These are phyloP conservation scores for Caretta caretta DNA, from an alignment of 2,113 vertebrate species.

Conservation along the genomic window DNA sequence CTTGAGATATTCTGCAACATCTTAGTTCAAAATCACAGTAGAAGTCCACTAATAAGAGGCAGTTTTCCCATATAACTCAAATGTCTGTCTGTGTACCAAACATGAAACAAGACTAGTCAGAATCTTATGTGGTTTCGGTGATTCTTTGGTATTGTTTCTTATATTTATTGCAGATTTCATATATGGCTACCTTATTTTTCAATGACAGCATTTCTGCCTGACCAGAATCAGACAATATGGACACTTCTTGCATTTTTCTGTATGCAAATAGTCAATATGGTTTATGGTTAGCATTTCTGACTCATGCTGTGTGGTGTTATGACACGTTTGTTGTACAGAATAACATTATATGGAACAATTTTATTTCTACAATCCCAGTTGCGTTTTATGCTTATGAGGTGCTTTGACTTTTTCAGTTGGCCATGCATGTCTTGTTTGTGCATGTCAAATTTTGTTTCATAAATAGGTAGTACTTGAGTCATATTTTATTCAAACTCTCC, in stretches of 20 bases:
- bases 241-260: not conserved
- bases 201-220: not conserved
- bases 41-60: not conserved
- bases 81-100: not conserved
- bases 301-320: fast-evolving
- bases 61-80: not conserved
- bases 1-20: not conserved
- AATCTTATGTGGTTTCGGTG: not conserved
- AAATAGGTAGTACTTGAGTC: not conserved
- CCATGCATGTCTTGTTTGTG: not conserved
- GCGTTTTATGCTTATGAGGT: not conserved
- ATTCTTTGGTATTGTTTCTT: not conserved
- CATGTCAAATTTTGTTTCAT: not conserved
- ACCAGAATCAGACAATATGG: not conserved
- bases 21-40: not conserved
- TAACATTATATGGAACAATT: not conserved
- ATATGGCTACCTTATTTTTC: not conserved
- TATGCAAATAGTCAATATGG: not conserved
- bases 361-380: not conserved
- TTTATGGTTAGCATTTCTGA: not conserved
- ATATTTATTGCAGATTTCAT: not conserved
- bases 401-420: not conserved
- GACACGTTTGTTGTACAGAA: not conserved
- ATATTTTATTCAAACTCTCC: not conserved
- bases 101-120: not conserved